These are phyloP conservation scores for Hirundichthys speculiger DNA, from an alignment of 2,113 vertebrate species.

Conservation along the genomic window DNA sequence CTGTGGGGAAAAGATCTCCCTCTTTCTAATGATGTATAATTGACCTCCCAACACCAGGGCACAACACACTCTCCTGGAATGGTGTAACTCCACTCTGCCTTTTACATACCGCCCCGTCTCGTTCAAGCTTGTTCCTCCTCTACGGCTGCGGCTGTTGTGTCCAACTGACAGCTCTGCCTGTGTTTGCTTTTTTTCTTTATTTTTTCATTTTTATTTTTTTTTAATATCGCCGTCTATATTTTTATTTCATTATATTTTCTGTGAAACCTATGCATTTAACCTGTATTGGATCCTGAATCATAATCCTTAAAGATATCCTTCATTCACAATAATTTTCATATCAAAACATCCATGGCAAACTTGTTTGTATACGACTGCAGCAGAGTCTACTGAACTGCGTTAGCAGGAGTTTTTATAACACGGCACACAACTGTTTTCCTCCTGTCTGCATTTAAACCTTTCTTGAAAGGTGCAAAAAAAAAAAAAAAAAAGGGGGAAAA, in stretches of 20 bases:
- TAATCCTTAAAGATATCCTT: neutral
- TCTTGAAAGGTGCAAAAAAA: constrained; percentile 63
- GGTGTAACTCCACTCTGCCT: constrained; percentile 67
- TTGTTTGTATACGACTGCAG: constrained; percentile 66
- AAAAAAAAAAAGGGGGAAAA: constrained; percentile 41
- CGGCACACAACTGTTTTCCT: constrained; percentile 68
- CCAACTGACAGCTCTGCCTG: constrained; percentile 49
- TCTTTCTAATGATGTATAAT: constrained; percentile 77
- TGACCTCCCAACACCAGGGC: constrained; percentile 74
- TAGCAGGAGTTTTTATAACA: constrained; percentile 71
- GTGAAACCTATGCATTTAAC: too few relatives aligned
- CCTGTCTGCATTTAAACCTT: constrained; percentile 66
- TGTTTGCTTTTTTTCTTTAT: constrained; percentile 7
- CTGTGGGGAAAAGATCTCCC: constrained; percentile 65
- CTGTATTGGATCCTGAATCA: neutral
- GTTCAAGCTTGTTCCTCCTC: constrained; percentile 66
- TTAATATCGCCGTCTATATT: too few relatives aligned
- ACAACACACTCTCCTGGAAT: constrained; percentile 66
- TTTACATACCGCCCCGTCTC: constrained; percentile 61
- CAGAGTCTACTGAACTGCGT: constrained; percentile 48
- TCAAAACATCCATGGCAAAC: constrained; percentile 61
- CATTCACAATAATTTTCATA: constrained; percentile 9
- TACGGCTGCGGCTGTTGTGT: constrained; percentile 39
- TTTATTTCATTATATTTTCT: neutral
- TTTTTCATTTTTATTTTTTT: neutral